Conservation (phyloP, 1,140 invertebrate genomes). For the Cheumatopsyche charites region DNA sequence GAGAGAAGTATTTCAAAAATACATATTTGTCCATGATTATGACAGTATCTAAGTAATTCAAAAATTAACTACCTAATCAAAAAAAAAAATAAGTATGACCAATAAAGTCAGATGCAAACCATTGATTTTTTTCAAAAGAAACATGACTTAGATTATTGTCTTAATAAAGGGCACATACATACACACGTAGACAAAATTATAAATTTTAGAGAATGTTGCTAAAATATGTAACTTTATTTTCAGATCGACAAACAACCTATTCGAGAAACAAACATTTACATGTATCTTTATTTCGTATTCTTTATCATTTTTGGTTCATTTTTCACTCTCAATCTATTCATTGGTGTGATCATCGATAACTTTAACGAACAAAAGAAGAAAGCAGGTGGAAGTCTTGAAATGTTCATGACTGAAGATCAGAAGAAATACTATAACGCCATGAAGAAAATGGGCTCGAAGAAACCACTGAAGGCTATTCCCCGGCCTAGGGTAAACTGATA, state of each 20-base stretch:
- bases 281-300: constrained; percentile 98
- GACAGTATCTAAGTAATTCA: too few relatives aligned
- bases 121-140: too few relatives aligned
- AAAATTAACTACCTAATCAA: too few relatives aligned
- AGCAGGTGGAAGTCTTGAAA: constrained; percentile 95
- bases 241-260: constrained; percentile 90
- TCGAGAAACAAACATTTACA: constrained; percentile 92
- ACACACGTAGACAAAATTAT: too few relatives aligned
- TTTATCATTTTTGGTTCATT: constrained; percentile 98
- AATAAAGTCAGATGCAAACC: too few relatives aligned
- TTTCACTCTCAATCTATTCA: constrained; percentile 97
- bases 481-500: constrained; percentile 84
- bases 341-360: constrained; percentile 98
- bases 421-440: constrained; percentile 99
- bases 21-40: neutral
- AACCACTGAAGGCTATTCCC: constrained; percentile 96
- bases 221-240: constrained; percentile 50
- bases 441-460: constrained; percentile 99
- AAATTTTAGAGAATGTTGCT: constrained; percentile 2
- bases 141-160: too few relatives aligned
- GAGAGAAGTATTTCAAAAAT: constrained; percentile 71
- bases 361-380: constrained; percentile 99
- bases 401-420: constrained; percentile 99
- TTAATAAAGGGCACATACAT: too few relatives aligned
- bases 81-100: too few relatives aligned